Evolutionary conservation across 2,888 invertebrate genomes (phyloP), one percentile per base, ranked within the genome.

Genomic region (Dinocampus coccinellae): DNA sequence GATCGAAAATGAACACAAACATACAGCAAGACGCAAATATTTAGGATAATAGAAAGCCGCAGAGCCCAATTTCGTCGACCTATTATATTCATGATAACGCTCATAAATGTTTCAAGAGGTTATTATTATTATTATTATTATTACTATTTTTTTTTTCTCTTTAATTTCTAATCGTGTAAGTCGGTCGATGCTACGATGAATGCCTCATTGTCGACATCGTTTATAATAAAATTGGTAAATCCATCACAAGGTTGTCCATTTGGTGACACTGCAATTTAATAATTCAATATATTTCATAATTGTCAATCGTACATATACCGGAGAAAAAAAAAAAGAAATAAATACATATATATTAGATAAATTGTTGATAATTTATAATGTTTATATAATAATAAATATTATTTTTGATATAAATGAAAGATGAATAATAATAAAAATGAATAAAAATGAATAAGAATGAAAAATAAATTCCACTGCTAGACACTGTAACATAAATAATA

Each of bases 31-130:
- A 93, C 92, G 78, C 92, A 92, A 76, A 93, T 90, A 85, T 93
- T 94, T 79, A 93, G 91, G 73, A 93, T 90, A 82, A 94, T 92
- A 88, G 93, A 93, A 87, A 93, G 91, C 81, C 93, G 90, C 85
- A 93, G 90, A 88, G 93, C 89, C 90, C 93, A 91, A 88, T 93
- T 93, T 78, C 93, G 91, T 75, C 91, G 89, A 70, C 89, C 88
- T 77, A 90, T 88, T 72, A 84, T 81, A 69, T 81, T 81, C 82
- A 85, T 83, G 73, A n/a, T n/a, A n/a, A n/a, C n/a, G n/a, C n/a
- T n/a, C n/a, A n/a, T n/a, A n/a, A n/a, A n/a, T n/a, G n/a, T n/a
- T n/a, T n/a, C n/a, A n/a, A n/a, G n/a, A n/a, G n/a, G n/a, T n/a
- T n/a, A n/a, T n/a, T n/a, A n/a, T n/a, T n/a, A n/a, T n/a, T n/a